Conservation (phyloP, 2,113 vertebrate species). For the Hyla sarda region DNA sequence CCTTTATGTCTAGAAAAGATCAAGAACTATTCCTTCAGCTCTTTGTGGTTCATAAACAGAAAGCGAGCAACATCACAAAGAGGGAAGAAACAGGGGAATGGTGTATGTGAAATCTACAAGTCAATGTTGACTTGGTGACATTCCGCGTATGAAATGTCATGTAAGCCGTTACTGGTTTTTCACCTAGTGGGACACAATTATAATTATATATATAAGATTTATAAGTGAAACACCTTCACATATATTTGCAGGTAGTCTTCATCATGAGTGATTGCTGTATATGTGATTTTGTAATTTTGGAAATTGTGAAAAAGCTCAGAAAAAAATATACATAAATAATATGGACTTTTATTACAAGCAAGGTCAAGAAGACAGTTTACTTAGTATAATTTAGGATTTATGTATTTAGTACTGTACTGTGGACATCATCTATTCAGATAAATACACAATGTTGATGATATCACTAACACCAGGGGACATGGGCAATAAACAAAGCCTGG, state of each 20-base stretch:
- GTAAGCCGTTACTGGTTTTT: neutral
- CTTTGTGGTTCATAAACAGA: neutral
- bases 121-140: neutral
- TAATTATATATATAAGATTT: neutral
- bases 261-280: neutral
- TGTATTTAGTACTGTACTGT: neutral
- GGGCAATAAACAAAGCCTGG: slow-evolving; percentile 23
- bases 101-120: neutral
- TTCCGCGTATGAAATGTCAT: too few species aligned
- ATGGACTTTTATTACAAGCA: neutral
- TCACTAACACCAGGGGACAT: slow-evolving; percentile 18
- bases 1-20: neutral
- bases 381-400: slow-evolving; percentile 8
- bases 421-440: slow-evolving; percentile 29
- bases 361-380: slow-evolving; percentile 25
- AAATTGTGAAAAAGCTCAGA: neutral
- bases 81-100: neutral
- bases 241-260: neutral
- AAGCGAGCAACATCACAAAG: too few species aligned
- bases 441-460: slow-evolving; percentile 29
- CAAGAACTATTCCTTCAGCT: neutral
- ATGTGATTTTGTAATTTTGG: neutral
- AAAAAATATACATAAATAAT: neutral
- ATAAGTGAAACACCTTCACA: neutral
- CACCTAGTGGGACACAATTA: neutral